Evolutionary conservation across 1,140 invertebrate genomes (phyloP), one percentile per base, ranked within the genome.

Genomic region (Spodoptera litura): DNA sequence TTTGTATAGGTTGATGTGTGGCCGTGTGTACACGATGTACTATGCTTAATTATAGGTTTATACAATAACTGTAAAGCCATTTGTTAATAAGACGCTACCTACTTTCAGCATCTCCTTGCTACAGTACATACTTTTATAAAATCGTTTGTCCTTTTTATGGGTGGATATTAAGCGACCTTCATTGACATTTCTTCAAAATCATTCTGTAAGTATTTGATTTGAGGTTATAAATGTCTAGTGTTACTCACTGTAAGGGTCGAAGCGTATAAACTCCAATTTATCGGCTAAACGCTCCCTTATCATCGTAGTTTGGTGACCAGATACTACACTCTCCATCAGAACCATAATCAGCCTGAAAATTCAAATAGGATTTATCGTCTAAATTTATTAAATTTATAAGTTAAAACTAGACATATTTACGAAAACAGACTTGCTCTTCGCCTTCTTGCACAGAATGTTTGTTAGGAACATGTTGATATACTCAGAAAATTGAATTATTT

Each of bases 211-310:
- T 70, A 52, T 3, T 66, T 11, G 25, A 13, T 55, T 71, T 55
- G 6, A 38, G 70, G 66, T 71, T 56, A 56, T 38, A 9, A 49
- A 31, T 51, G 9, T 12, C 13, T 52, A n/a, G 0, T 44, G 1
- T 64, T 71, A 95, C 96, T 96, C 95, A 98, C 97, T 96, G 77
- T 94, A 97, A 11, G 97, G 98, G 95, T 98, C 98, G 89, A 96
- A 97, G 66, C 88, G 83, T 61, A 97, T 92, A 4, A 96, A 79
- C 94, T 98, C 97, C 49, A 98, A 80, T 95, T 98, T 98, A 51
- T 98, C 97, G 8, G 91, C 97, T 44, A 97, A 87, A 82, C 97
- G 95, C 79, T 97, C 97, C 70, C 97, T 95, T 49, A 96, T 95
- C 71, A 89, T 87, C 56, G 95, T 95, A 51, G 96, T 95, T 83